These are phyloP conservation scores for Drosophila persimilis DNA, from an alignment of 1,140 invertebrate species.

Conservation along the genomic window DNA sequence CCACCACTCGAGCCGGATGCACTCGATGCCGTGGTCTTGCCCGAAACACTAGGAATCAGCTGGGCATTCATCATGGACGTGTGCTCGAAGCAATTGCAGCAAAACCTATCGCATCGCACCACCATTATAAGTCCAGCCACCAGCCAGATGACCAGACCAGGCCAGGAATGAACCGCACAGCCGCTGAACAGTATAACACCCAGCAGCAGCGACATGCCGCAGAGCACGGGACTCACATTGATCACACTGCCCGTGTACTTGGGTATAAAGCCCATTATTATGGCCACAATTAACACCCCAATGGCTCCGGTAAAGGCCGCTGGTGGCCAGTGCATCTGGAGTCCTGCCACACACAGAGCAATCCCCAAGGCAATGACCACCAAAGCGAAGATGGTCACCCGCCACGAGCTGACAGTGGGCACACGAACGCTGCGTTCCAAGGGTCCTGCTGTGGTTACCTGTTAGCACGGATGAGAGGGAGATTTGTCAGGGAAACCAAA, in stretches of 20 bases:
- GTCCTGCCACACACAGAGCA: conserved; percentile 58
- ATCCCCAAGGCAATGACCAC: conserved; percentile 69
- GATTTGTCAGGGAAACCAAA: too few species aligned
- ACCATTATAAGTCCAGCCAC: conserved; percentile 64
- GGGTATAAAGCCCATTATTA: conserved; percentile 80
- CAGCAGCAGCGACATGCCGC: conserved; percentile 58
- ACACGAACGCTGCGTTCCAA: conserved; percentile 75
- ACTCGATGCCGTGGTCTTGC: conserved; percentile 42
- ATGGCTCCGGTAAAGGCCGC: conserved; percentile 68
- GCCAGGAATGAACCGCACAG: conserved; percentile 72
- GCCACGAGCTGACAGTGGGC: conserved; percentile 74
- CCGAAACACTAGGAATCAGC: conserved; percentile 75
- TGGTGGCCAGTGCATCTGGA: conserved; percentile 67
- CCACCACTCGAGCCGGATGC: background rate
- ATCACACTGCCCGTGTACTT: conserved; percentile 70
- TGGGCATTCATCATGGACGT: conserved; percentile 68
- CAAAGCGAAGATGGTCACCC: conserved; percentile 72
- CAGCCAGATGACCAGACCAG: conserved; percentile 73
- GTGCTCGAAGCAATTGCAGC: conserved; percentile 79
- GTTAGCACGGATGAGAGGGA: background rate
- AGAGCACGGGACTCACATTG: conserved; percentile 73
- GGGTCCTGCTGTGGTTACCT: conserved; percentile 80
- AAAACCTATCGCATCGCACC: conserved; percentile 76
- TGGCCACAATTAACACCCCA: conserved; percentile 62
- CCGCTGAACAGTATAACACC: conserved; percentile 64